Base-by-base conservation (phyloP, 2,888 invertebrate species). In the Apomyelois bistriatella region DNA sequence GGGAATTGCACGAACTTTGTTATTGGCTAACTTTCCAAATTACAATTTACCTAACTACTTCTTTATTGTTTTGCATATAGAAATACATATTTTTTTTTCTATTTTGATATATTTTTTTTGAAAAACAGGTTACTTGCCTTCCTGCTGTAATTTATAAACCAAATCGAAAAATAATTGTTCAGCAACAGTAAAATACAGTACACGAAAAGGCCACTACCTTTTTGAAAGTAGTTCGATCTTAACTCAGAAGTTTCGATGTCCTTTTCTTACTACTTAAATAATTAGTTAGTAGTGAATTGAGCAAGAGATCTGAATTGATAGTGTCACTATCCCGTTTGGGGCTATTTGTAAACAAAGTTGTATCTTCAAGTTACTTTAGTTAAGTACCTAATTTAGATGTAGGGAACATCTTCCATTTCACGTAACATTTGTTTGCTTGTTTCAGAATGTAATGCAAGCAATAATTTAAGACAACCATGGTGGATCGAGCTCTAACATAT, bases 371-470 rank as follows among this genome's bases (percentile, higher is more conserved):
- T 36, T 13, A 9, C n/a, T 13, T 28, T 13, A 30, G 28, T 30
- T 46, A 46, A 12, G 30, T 46, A 13, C 5, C 5, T 22, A 22
- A 22, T 22, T 22, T 22, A 22, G 22, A 22, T 22, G 22, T 15
- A n/a, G n/a, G n/a, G n/a, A n/a, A 32, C 2, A 15, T 9, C 4
- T 10, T 30, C 6, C n/a, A 40, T 30, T 59, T 72, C 7, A 13
- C 15, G 46, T 32, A 46, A 46, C 15, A 7, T 46, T 32, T 32
- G 15, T 46, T 46, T 46, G n/a, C 10, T 70, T 66, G 71, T 79
- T 68, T 60, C 84, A 85, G 84, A 72, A 76, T 66, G 68, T 59
- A 73, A 69, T 67, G 63, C 54, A 66, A 74, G 74, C 72, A 75
- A 76, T 76, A 72, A 74, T 69, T 61, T 66, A 68, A 59, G 57